phyloP scores from a whole-genome alignment of 2,113 vertebrate species.

The Pygathrix nemaeus region DNA sequence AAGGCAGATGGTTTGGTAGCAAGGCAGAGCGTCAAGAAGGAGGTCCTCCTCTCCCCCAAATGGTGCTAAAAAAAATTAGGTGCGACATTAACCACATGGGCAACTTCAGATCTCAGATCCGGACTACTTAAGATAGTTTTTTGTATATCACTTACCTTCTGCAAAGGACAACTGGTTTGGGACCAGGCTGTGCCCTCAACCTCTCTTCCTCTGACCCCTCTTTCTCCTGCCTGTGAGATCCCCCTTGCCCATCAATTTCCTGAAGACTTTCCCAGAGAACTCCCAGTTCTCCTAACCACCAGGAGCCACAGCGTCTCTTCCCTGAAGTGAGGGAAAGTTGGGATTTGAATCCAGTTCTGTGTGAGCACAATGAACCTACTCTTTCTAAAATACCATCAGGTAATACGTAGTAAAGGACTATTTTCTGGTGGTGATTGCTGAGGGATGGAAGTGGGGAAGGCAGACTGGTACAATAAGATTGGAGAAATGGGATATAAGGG shows the following conservation, averaged over 20 bases:
- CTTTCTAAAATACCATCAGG: neutral
- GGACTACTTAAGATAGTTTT: fast-evolving
- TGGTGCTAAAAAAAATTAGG: neutral
- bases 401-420: neutral
- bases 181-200: no score
- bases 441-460: no score
- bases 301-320: neutral
- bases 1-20: neutral
- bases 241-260: no score
- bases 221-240: neutral
- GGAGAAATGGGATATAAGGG: neutral
- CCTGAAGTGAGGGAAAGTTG: neutral
- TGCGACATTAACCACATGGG: neutral
- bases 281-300: neutral
- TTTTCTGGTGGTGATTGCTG: neutral
- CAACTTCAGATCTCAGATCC: neutral
- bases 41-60: neutral
- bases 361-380: neutral
- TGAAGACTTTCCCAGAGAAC: neutral
- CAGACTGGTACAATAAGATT: neutral
- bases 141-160: no score
- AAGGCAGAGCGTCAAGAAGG: neutral
- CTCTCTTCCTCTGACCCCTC: neutral
- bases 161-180: neutral
- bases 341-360: neutral